Base-by-base conservation (phyloP, 2,888 invertebrate species). In the Tinea semifulvella region DNA sequence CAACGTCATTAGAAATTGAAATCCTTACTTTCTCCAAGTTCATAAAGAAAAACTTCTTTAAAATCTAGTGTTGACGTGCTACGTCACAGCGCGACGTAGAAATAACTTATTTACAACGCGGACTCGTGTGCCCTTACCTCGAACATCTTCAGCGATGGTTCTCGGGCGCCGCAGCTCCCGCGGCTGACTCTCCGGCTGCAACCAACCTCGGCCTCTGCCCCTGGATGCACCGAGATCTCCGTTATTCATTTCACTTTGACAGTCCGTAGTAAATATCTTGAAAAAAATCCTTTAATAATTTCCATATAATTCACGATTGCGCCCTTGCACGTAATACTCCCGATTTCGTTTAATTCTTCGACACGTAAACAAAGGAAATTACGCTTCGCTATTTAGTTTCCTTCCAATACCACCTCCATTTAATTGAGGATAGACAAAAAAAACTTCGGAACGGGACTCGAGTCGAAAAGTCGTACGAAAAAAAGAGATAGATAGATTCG, bases 291-390 rank as follows among this genome's bases (percentile, higher is more conserved):
- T 31, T 31, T 31, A 31, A 31, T 31, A 31, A 31, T 31, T 31
- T 13, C 31, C 31, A 31, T 31, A 31, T 31, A 31, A 4, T 27
- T 31, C 6, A 2, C 2, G 14, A 7, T 7, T 22, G 6, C 8
- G 8, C 22, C 22, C 8, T 5, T 5, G 31, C 31, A 11, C 31
- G 31, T 3, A 4, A 3, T 31, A 7, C 13, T 11, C 11, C 31
- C 31, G 2, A 31, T 14, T n/a, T 13, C 13, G 31, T 13, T n/a
- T 31, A 11, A 22, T 55, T 50, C 49, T 63, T 66, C 68, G 73
- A 77, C 79, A 80, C 79, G 79, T 80, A 80, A 80, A 79, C 79
- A 80, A 77, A 76, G 66, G 71, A 69, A 71, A 58, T 62, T 17
- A 40, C 20, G 44, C 36, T 18, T 14, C 36, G 18, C 16, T 18